These are phyloP conservation scores for Elegia similella DNA, from an alignment of 2,888 invertebrate species.

Conservation along the genomic window DNA sequence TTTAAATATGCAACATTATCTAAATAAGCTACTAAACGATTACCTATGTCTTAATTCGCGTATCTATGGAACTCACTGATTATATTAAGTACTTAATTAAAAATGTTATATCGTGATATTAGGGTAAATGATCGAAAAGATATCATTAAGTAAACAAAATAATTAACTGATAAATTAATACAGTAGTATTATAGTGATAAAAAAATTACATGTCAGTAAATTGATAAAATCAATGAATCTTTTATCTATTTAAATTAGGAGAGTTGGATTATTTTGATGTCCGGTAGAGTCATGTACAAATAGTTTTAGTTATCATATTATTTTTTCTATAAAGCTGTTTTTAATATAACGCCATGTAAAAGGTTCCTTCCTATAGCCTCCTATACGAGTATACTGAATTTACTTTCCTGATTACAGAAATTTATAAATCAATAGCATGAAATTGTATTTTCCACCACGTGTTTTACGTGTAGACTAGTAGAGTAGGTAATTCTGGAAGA, in stretches of 20 bases:
- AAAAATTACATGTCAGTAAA: neutral
- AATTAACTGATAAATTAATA: neutral
- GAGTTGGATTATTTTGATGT: neutral
- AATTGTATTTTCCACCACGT: no score
- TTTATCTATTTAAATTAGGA: neutral
- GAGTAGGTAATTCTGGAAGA: no score
- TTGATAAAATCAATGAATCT: neutral
- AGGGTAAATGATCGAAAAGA: neutral
- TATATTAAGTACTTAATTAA: slow-evolving; percentile 20
- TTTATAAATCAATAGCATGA: no score
- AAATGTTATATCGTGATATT: neutral
- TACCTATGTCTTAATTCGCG: neutral
- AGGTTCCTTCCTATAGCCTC: neutral
- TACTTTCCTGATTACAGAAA: neutral
- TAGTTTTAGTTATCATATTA: no score
- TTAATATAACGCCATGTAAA: neutral
- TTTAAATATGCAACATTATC: neutral
- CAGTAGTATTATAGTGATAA: neutral
- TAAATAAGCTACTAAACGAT: neutral
- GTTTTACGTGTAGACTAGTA: no score
- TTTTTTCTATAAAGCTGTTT: no score
- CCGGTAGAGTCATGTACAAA: no score
- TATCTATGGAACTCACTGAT: slow-evolving; percentile 20
- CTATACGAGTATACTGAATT: no score
- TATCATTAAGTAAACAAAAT: neutral